phyloP scores from a whole-genome alignment of 2,888 invertebrate species.

The Hydrotaea cyrtoneurina region DNA sequence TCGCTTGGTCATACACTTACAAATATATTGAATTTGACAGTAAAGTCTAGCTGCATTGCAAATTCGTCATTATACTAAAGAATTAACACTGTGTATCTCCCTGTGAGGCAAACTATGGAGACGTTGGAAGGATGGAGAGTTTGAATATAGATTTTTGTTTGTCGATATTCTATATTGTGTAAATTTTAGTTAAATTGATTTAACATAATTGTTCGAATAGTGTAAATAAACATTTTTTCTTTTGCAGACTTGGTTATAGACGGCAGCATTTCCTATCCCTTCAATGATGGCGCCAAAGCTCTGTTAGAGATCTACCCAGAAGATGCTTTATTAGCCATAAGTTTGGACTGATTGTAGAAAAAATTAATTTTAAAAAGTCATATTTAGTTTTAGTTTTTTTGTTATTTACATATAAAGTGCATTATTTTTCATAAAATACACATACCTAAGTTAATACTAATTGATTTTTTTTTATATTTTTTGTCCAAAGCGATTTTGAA shows the following conservation, averaged over 20 bases:
- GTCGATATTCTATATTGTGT: no score
- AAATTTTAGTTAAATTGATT: no score
- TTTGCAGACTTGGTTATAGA: constrained; percentile 92
- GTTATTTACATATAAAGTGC: constrained; percentile 16
- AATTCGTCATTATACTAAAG: no score
- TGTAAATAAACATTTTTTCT: no score
- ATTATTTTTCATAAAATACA: constrained; percentile 31
- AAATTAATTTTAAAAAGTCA: constrained; percentile 9
- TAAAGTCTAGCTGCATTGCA: no score
- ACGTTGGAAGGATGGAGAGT: no score
- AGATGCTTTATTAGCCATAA: constrained; percentile 92
- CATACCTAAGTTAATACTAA: neutral
- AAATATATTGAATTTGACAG: no score
- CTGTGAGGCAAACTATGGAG: no score
- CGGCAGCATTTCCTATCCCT: constrained; percentile 95
- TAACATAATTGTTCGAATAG: no score
- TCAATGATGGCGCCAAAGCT: constrained; percentile 96
- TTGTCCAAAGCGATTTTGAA: neutral
- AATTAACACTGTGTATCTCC: no score
- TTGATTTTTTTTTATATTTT: neutral
- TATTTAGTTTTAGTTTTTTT: neutral
- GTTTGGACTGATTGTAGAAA: constrained; percentile 75
- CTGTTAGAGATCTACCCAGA: constrained; percentile 91
- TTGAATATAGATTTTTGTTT: no score
- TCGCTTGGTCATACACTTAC: no score